A percentile compares a stretch with the other conserved stretches of the same genome.
Conservation (phyloP, 2,113 vertebrate species). For the Triplophysa rosa region DNA sequence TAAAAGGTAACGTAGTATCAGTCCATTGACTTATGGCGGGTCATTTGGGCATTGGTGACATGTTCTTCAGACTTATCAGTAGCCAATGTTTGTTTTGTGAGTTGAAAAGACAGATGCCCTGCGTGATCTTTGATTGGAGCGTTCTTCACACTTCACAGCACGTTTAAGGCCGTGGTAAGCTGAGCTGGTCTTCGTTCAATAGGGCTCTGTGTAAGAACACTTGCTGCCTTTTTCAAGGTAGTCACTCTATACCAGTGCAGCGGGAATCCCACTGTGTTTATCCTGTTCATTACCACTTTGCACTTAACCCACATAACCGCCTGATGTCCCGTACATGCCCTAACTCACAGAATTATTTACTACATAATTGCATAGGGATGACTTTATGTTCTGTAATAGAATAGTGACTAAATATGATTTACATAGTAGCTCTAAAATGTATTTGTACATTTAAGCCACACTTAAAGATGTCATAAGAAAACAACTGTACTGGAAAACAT, state of each 20-base stretch:
- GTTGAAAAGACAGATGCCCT: conserved; percentile 43
- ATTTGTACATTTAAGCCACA: neutral
- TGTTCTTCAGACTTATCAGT: conserved; percentile 46
- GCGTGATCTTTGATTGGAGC: conserved; percentile 47
- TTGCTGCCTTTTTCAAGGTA: conserved; percentile 52
- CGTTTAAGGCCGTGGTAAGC: conserved; percentile 51
- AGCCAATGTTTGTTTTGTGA: conserved; percentile 41
- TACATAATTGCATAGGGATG: neutral
- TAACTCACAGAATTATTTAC: neutral
- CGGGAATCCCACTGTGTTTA: conserved; percentile 49
- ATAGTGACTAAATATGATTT: neutral
- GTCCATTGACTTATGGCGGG: conserved; percentile 13
- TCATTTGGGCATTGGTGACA: conserved; percentile 40
- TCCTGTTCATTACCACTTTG: conserved; percentile 53
- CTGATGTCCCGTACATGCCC: conserved; percentile 41
- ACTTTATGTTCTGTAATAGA: neutral
- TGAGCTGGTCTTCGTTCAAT: conserved; percentile 55
- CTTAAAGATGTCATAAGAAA: neutral
- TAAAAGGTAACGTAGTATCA: neutral
- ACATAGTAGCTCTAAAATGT: neutral
- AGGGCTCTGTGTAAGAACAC: conserved; percentile 54
- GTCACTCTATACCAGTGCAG: conserved; percentile 54
- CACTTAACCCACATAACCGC: conserved; percentile 51
- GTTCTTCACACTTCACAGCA: conserved; percentile 57
- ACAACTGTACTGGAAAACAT: neutral